Evolutionary conservation across 1,140 invertebrate species (phyloP).

Genomic region (Thalassaphorura encarpata): DNA sequence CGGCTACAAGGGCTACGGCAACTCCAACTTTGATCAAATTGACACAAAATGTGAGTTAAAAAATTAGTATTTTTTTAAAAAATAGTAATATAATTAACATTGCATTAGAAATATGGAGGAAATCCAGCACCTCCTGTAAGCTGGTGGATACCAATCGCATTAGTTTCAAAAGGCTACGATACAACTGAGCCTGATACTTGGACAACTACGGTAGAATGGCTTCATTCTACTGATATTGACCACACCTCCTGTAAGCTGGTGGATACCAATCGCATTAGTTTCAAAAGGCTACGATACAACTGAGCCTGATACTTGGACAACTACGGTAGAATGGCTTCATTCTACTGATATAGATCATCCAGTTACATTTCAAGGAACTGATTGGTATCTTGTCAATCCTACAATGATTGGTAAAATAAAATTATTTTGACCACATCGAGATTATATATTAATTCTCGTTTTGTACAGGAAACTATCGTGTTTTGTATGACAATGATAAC

Average conservation of each 20-base stretch:
- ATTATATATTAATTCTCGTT: background rate
- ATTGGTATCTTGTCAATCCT: slow-evolving; percentile 19
- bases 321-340: background rate
- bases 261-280: background rate
- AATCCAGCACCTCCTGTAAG: too few relatives aligned
- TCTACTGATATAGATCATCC: background rate
- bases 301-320: background rate
- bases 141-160: background rate
- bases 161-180: background rate
- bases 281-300: background rate
- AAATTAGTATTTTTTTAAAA: too few relatives aligned
- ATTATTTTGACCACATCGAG: background rate
- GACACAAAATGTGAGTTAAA: background rate
- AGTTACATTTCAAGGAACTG: background rate
- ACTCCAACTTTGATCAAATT: background rate
- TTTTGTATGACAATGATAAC: slow-evolving; percentile 46
- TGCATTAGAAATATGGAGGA: too few relatives aligned
- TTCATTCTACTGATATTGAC: background rate
- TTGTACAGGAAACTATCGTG: slow-evolving; percentile 44
- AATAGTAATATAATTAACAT: too few relatives aligned
- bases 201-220: background rate
- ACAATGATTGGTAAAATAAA: slow-evolving; percentile 8
- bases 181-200: too few relatives aligned
- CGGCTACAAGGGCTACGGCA: background rate
- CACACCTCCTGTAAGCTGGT: background rate